Percentiles rank a stretch among this genome's conserved stretches.
phyloP scores from a whole-genome alignment of 2,888 invertebrate genomes.

The Plutella xylostella region DNA sequence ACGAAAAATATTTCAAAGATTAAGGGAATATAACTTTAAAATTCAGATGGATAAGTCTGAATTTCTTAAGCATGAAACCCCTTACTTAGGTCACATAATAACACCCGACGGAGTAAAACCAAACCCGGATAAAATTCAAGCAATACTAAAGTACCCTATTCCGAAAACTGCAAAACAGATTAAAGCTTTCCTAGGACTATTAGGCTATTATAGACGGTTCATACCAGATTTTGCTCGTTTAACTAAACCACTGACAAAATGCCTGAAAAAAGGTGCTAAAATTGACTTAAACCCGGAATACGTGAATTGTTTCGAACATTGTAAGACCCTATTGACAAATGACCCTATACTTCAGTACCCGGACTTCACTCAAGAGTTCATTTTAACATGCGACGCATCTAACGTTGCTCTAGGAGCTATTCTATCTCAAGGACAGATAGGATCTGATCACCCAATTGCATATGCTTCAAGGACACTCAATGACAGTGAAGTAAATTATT shows the following conservation, averaged over 20 bases:
- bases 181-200: constrained; percentile 22
- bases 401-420: constrained; percentile 1
- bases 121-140: constrained; percentile 23
- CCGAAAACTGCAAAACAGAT: constrained; percentile 23
- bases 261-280: constrained; percentile 21
- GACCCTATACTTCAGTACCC: constrained; percentile 32
- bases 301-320: constrained; percentile 17
- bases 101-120: constrained; percentile 19
- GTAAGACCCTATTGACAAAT: constrained; percentile 23
- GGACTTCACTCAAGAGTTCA: constrained; percentile 22
- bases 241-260: constrained; percentile 23
- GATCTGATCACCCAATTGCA: constrained; percentile 6
- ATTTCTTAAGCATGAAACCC: constrained; percentile 19
- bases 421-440: constrained; percentile 14
- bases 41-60: no score
- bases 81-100: neutral
- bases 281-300: constrained; percentile 15
- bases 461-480: constrained; percentile 4
- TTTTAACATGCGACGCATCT: constrained; percentile 4
- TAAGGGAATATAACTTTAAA: constrained; percentile 20
- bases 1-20: constrained; percentile 17
- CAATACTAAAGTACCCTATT: constrained; percentile 19
- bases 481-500: no score
- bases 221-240: constrained; percentile 21
- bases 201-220: constrained; percentile 22